Base-by-base conservation (phyloP, 2,113 vertebrate genomes). In the Myotis yumanensis region DNA sequence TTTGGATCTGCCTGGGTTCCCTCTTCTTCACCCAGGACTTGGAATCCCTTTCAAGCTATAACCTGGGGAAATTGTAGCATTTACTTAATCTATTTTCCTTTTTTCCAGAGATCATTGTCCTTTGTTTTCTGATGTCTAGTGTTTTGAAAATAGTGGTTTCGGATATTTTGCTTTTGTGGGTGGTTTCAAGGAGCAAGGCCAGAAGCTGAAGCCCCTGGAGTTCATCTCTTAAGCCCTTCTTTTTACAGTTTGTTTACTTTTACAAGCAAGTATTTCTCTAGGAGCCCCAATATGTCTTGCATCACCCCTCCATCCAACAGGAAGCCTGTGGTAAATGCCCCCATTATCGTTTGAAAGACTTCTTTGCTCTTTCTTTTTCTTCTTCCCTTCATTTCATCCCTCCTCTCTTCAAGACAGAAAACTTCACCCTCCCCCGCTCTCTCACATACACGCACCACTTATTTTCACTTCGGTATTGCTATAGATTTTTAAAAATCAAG, bases 161-260 rank as follows among this genome's bases (percentile, higher is more conserved):
- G 37, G 57, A 37, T 76, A 59, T 69, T 91, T 48, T 76, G 40
- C 48, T n/a, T 43, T 64, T 72, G 10, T 4, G n/a, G 30, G 11
- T 71, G 87, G n/a, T 68, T 93, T 91, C n/a, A 71, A 22, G n/a
- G 35, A 91, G 35, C 40, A 91, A 79, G 25, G 14, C 43, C 84
- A 88, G 43, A 93, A 88, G 28, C 28, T 4, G 54, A 73, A 90
- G 51, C 69, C 10, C 35, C 62, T 68, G 2, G 4, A 82, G 59
- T 52, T 62, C 51, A n/a, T 51, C 54, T 82, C 57, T 82, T n/a
- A 93, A 82, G 32, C 18, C 22, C 25, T 64, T 85, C 35, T 96
- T 64, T 46, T 52, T 72, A 28, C 11, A 57, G 17, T 88, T 75
- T 75, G 54, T 54, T 93, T 87, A 71, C 51, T 82, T 76, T 85